These are phyloP conservation scores for Apteryx mantelli DNA, from an alignment of 2,113 vertebrate genomes.

Conservation along the genomic window DNA sequence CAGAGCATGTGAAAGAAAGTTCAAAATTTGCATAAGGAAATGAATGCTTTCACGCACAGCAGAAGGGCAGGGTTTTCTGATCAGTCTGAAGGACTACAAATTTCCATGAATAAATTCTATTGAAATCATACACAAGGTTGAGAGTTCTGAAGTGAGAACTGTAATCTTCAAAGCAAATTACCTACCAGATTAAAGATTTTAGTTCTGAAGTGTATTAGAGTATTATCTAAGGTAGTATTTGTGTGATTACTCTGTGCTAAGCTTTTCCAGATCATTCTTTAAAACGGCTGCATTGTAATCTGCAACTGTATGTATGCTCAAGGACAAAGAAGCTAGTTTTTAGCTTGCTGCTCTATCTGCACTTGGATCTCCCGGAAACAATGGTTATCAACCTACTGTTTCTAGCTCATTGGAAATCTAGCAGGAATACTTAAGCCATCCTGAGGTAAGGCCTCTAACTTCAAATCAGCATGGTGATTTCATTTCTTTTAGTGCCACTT, in stretches of 20 bases:
- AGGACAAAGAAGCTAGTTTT: constrained; percentile 4
- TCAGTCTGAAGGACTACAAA: background rate
- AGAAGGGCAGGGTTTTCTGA: background rate
- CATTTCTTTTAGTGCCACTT: constrained; percentile 44
- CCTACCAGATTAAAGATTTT: constrained; percentile 39
- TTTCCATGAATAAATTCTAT: background rate
- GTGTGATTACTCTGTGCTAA: background rate
- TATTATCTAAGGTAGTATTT: background rate
- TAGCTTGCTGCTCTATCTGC: background rate
- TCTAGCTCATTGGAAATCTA: constrained; percentile 10
- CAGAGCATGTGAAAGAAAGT: background rate
- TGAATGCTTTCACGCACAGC: background rate
- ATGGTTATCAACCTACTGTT: background rate
- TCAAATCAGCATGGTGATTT: background rate
- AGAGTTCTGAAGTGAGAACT: background rate
- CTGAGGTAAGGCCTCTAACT: constrained; percentile 1
- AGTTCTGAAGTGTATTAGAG: background rate
- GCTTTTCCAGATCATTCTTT: background rate
- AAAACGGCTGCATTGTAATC: background rate
- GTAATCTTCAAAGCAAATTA: constrained; percentile 65
- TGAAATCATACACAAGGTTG: background rate
- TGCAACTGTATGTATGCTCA: accelerated
- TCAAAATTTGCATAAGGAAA: background rate
- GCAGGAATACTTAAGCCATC: constrained; percentile 2
- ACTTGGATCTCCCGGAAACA: background rate